A percentile compares a stretch with the other conserved stretches of the same genome.
phyloP scores from a whole-genome alignment of 2,888 invertebrate species.

The Cerastis leucographa region DNA sequence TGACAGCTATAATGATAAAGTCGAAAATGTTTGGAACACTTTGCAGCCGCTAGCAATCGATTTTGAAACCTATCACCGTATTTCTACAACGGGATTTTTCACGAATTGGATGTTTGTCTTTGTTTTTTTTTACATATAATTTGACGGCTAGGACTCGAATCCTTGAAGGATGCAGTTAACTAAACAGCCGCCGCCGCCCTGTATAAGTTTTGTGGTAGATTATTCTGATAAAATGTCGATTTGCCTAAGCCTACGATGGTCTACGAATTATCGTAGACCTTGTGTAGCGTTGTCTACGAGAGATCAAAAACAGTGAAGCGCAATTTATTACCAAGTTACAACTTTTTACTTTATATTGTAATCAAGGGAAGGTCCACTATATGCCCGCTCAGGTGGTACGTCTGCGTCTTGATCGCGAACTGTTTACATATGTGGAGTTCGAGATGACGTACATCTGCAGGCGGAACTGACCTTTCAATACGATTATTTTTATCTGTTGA shows the following conservation, averaged over 20 bases:
- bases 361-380: slow-evolving; percentile 71
- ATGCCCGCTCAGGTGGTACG: slow-evolving; percentile 64
- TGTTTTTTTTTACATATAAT: too few relatives aligned
- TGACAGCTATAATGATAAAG: background rate
- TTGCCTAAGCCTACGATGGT: background rate
- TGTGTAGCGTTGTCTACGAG: slow-evolving; percentile 11
- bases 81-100: background rate
- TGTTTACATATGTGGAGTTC: slow-evolving; percentile 83
- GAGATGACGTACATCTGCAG: slow-evolving; percentile 69
- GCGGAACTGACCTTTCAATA: slow-evolving; percentile 50
- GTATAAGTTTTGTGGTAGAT: background rate
- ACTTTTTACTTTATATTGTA: background rate
- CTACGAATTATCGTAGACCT: background rate
- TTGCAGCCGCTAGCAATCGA: background rate
- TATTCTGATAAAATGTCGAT: background rate
- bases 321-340: background rate
- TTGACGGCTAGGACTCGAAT: too few relatives aligned
- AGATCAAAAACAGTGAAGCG: too few relatives aligned
- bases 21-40: background rate
- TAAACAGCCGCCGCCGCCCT: too few relatives aligned
- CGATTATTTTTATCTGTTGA: background rate
- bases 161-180: too few relatives aligned
- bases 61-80: background rate
- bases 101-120: too few relatives aligned
- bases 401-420: slow-evolving; percentile 78